phyloP scores from a whole-genome alignment of 2,113 vertebrate species.

The Pollachius pollachius region DNA sequence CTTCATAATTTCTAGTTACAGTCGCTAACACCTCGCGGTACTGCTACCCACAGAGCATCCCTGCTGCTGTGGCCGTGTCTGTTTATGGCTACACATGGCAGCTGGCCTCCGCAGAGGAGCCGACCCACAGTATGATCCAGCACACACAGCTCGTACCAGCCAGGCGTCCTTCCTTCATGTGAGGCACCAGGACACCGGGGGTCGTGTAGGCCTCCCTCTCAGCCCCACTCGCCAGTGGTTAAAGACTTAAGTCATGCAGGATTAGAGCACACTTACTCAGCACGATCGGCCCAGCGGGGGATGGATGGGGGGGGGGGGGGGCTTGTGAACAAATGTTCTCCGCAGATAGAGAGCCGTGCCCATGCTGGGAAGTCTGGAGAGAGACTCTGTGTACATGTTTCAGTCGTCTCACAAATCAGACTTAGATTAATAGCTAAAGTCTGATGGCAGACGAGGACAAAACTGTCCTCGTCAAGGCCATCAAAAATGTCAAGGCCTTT shows the following conservation, averaged over 20 bases:
- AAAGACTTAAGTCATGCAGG: slow-evolving; percentile 29
- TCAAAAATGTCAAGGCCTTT: too few species aligned
- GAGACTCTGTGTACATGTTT: neutral
- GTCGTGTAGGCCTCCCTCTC: slow-evolving; percentile 4
- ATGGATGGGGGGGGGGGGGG: slow-evolving; percentile 1
- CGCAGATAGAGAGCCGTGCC: slow-evolving; percentile 14
- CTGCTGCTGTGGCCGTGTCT: neutral
- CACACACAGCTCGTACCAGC: neutral
- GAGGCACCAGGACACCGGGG: slow-evolving; percentile 2
- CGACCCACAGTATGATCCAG: neutral
- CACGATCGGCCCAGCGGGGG: slow-evolving; percentile 29
- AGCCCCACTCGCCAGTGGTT: slow-evolving; percentile 40
- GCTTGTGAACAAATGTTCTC: slow-evolving; percentile 31
- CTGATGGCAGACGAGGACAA: too few species aligned
- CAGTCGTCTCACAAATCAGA: neutral
- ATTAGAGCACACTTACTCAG: slow-evolving; percentile 33
- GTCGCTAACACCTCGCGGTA: too few species aligned
- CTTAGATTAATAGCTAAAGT: too few species aligned
- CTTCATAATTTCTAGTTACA: too few species aligned
- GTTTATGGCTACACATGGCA: slow-evolving; percentile 4
- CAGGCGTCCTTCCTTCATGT: neutral
- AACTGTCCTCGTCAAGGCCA: too few species aligned
- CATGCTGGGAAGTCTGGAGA: slow-evolving; percentile 17
- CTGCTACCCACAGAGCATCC: too few species aligned
- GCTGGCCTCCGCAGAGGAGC: too few species aligned